Percentiles rank a stretch among this genome's conserved stretches.
Conservation (phyloP, 1,140 invertebrate genomes). For the Leptestheria dahalacensis region DNA sequence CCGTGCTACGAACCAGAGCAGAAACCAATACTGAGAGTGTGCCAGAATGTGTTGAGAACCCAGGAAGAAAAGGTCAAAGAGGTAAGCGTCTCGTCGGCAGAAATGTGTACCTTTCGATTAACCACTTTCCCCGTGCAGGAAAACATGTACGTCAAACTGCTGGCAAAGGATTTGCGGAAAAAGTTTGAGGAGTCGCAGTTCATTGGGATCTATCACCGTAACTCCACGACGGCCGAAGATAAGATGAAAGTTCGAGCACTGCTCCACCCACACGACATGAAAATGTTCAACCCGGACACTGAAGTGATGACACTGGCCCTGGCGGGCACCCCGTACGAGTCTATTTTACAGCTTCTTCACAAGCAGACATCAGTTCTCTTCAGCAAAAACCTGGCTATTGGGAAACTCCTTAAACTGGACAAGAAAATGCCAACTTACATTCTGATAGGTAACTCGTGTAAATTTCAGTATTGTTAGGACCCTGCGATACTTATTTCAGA, state of each 20-base stretch:
- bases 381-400: constrained; percentile 1
- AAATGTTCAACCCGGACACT: background rate
- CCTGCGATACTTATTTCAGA: too few species aligned
- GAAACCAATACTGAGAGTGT: background rate
- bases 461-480: too few species aligned
- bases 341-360: constrained; percentile 1
- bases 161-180: background rate
- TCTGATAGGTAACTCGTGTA: constrained; percentile 1
- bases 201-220: constrained; percentile 1
- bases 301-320: background rate
- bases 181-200: constrained; percentile 1
- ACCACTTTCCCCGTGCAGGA: background rate
- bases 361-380: background rate
- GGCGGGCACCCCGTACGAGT: background rate
- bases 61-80: background rate
- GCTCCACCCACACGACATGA: background rate
- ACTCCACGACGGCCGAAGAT: constrained; percentile 7
- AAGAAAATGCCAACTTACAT: constrained; percentile 9
- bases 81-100: background rate
- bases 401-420: constrained; percentile 4
- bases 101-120: background rate
- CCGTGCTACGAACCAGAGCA: background rate
- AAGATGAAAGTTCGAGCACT: background rate
- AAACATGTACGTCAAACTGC: background rate
- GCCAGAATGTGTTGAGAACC: background rate